phyloP scores from a whole-genome alignment of 2,797 vertebrate species.

The Margarornis squamiger region DNA sequence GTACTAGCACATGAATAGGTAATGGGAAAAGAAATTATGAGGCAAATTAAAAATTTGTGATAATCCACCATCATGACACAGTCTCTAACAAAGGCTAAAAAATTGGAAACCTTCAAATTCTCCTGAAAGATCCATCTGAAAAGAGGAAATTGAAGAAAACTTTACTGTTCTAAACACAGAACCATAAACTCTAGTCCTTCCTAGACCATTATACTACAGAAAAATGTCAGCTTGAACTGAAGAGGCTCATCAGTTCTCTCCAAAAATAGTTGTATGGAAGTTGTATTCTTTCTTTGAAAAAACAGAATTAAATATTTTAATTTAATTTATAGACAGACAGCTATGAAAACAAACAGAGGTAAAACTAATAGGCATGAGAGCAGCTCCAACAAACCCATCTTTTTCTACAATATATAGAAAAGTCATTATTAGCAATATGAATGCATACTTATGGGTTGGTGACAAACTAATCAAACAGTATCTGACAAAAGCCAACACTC shows the following conservation, averaged over 20 bases:
- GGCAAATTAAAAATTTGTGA: constrained; percentile 29
- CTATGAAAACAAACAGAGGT: not conserved
- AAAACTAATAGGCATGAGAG: not conserved
- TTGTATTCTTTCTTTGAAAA: not conserved
- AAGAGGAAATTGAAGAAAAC: not conserved
- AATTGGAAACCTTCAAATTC: constrained; percentile 10
- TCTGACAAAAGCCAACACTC: not conserved
- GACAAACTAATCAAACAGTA: not conserved
- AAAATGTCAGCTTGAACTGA: not conserved
- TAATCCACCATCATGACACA: not conserved
- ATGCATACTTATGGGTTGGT: not conserved
- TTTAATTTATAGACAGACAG: not conserved
- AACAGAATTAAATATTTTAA: not conserved
- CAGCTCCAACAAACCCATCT: not conserved
- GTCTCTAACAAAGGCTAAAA: not conserved
- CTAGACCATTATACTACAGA: not conserved
- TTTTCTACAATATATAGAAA: not conserved
- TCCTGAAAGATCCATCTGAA: not conserved
- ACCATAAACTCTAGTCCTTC: not conserved
- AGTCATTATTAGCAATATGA: not conserved
- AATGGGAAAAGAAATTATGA: constrained; percentile 27
- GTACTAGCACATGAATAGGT: not conserved
- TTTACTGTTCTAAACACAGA: not conserved
- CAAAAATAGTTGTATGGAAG: not conserved
- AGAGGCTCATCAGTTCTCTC: not conserved